These are phyloP conservation scores for Leptinotarsa juncta DNA, from an alignment of 2,888 invertebrate species.

Conservation along the genomic window DNA sequence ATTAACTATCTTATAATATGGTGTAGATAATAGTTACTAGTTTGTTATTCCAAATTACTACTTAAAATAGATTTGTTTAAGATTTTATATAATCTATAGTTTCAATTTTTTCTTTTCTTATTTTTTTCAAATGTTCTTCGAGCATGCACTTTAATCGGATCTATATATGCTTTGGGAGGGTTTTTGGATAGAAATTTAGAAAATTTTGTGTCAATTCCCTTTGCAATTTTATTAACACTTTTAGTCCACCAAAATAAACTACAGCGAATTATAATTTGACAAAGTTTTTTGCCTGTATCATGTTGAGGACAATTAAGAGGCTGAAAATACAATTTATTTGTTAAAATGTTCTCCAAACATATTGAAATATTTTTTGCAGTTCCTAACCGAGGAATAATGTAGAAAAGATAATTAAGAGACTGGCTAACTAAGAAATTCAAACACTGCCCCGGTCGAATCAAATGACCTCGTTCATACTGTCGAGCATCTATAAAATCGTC, in stretches of 20 bases:
- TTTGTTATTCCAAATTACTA: too few species aligned
- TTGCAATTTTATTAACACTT: slow-evolving; percentile 1
- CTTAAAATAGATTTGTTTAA: too few species aligned
- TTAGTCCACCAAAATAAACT: slow-evolving; percentile 25
- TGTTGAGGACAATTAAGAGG: slow-evolving; percentile 20
- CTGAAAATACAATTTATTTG: slow-evolving; percentile 9
- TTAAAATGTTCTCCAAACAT: slow-evolving; percentile 5
- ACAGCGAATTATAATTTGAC: slow-evolving; percentile 8
- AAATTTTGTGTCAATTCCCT: not conserved
- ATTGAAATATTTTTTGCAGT: slow-evolving; percentile 8
- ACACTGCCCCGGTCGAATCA: not conserved
- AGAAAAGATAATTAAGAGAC: not conserved
- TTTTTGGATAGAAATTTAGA: not conserved
- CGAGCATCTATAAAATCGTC: not conserved
- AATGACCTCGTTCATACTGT: not conserved
- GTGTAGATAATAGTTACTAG: too few species aligned
- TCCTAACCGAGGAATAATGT: not conserved
- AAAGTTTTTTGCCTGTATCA: slow-evolving; percentile 1
- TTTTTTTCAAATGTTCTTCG: not conserved
- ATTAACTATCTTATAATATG: too few species aligned
- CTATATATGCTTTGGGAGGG: not conserved
- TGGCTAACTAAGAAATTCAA: not conserved
- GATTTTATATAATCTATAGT: too few species aligned
- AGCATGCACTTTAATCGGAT: not conserved
- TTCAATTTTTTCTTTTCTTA: too few species aligned